A percentile compares a stretch with the other conserved stretches of the same genome.
These are phyloP conservation scores for Romanogobio albipinnatus DNA, from an alignment of 2,113 vertebrate genomes.

Conservation along the genomic window DNA sequence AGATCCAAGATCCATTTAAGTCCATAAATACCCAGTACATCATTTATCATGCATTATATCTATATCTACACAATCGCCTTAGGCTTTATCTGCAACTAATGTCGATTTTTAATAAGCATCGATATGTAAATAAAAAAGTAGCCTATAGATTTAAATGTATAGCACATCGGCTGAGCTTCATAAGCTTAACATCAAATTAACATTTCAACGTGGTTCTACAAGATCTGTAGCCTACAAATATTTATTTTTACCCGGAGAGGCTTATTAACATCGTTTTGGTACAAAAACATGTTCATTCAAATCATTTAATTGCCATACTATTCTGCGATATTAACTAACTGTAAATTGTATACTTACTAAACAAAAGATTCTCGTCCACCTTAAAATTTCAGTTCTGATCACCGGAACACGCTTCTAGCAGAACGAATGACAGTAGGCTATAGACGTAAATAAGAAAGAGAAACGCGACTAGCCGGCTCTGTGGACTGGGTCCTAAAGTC, in stretches of 20 bases:
- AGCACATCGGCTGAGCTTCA: not conserved
- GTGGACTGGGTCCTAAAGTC: conserved; percentile 51
- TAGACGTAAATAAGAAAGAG: conserved; percentile 1
- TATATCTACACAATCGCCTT: not conserved
- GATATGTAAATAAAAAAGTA: not conserved
- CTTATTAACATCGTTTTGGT: not conserved
- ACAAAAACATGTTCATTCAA: not conserved
- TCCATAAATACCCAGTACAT: not conserved
- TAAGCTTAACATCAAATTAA: not conserved
- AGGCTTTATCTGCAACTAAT: not conserved
- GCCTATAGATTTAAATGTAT: not conserved
- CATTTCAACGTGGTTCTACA: not conserved
- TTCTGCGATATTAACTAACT: not conserved
- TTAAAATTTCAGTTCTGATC: conserved; percentile 3
- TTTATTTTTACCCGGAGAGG: not conserved
- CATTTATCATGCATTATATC: not conserved
- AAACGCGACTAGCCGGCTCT: not conserved
- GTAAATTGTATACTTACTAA: conserved; percentile 21
- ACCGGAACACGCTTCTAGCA: conserved; percentile 13
- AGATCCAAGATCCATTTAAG: not conserved
- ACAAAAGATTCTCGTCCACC: not conserved
- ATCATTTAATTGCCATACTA: not conserved
- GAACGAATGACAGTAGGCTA: conserved; percentile 26
- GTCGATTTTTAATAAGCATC: not conserved
- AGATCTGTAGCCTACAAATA: not conserved